Evolutionary conservation across 2,888 invertebrate species (phyloP).

Genomic region (Odontothrips loti): DNA sequence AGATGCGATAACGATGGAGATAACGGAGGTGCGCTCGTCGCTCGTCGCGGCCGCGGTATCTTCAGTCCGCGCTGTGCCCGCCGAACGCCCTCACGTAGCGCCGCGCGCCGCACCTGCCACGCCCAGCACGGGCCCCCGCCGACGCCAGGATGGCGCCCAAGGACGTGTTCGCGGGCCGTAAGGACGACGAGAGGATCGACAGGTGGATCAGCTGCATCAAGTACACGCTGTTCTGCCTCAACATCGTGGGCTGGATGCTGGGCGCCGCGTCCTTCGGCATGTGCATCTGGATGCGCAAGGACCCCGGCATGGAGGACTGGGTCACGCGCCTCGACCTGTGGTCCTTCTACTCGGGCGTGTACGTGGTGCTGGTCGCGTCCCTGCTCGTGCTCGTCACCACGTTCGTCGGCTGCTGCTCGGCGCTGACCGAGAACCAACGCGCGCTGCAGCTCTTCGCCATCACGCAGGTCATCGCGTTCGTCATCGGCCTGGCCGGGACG

Average conservation of each 20-base stretch:
- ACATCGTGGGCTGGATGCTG: conserved; percentile 58
- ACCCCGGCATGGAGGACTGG: conserved; percentile 79
- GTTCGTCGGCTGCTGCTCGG: conserved; percentile 78
- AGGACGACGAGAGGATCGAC: conserved; percentile 18
- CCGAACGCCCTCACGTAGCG: not conserved
- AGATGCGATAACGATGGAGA: not conserved
- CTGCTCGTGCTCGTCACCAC: conserved; percentile 69
- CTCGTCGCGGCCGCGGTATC: not conserved
- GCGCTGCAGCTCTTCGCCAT: conserved; percentile 67
- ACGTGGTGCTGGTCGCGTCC: conserved; percentile 69
- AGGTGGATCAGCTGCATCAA: conserved; percentile 72
- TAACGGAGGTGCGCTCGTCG: not conserved
- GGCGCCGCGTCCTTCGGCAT: conserved; percentile 74
- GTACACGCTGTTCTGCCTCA: conserved; percentile 76
- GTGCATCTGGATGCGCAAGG: conserved; percentile 75
- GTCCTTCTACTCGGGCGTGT: conserved; percentile 77
- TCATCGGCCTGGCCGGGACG: conserved; percentile 68
- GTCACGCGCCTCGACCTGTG: conserved; percentile 67
- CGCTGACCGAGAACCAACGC: conserved; percentile 67
- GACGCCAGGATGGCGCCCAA: conserved; percentile 7
- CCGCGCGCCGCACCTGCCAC: not conserved
- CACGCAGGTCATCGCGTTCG: conserved; percentile 66
- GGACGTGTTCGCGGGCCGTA: conserved; percentile 21
- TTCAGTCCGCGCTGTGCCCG: no score
- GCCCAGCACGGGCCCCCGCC: not conserved